Evolutionary conservation across 2,113 vertebrate species (phyloP).

Genomic region (Eurypyga helias): DNA sequence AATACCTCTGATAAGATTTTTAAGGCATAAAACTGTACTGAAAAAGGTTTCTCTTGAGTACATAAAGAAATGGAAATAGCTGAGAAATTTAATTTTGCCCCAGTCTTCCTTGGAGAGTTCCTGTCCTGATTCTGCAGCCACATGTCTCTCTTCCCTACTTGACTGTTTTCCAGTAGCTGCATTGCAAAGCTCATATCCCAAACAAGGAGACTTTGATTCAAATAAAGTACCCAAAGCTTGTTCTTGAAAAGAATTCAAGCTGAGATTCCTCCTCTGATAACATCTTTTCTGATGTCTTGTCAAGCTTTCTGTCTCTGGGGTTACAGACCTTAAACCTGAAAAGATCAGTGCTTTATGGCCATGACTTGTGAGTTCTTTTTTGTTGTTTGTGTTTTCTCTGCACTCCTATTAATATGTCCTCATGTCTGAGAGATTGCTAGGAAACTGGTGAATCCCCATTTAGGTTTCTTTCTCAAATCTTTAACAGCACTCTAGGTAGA

Average conservation of each 20-base stretch:
- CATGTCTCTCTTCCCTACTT: not conserved
- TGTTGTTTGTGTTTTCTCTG: not conserved
- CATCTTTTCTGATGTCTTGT: slow-evolving; percentile 10
- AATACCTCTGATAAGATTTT: not conserved
- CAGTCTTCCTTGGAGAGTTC: slow-evolving; percentile 9
- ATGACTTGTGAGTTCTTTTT: not conserved
- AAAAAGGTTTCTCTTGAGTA: not conserved
- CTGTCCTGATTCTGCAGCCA: not conserved
- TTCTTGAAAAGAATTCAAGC: slow-evolving; percentile 40
- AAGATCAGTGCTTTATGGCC: slow-evolving; percentile 14
- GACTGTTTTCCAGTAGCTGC: slow-evolving; percentile 40
- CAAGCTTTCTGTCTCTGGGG: not conserved
- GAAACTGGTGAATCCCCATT: not conserved
- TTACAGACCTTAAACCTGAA: slow-evolving; percentile 25
- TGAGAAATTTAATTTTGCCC: not conserved
- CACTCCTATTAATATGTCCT: not conserved
- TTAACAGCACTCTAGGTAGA: slow-evolving; percentile 30
- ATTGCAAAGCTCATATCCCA: not conserved
- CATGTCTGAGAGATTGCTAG: not conserved
- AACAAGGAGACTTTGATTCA: slow-evolving; percentile 1
- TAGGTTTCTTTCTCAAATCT: slow-evolving; percentile 3
- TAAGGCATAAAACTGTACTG: not conserved
- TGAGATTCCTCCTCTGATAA: slow-evolving; percentile 33
- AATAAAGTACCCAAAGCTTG: not conserved
- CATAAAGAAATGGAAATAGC: not conserved